Evolutionary conservation across 2,888 invertebrate genomes (phyloP), one percentile per base, ranked within the genome.

Genomic region (Drosophila neutralis): DNA sequence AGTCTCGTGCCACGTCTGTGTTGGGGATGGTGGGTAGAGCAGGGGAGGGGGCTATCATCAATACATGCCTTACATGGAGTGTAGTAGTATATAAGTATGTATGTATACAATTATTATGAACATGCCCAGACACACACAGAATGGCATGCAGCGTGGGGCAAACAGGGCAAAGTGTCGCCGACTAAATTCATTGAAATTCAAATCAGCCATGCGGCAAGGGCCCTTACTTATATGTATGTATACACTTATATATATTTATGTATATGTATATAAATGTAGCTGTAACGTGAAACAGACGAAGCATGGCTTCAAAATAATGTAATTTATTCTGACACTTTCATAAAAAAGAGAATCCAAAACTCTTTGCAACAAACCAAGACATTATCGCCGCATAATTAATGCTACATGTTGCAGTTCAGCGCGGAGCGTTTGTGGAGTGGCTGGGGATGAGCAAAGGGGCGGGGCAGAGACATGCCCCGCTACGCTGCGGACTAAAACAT

Each of bases 251-350:
- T 18, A 36, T 36, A 24, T 11, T 11, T 24, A 53, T 10, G 27
- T 21, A 11, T 24, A 52, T 7, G 21, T 24, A 24, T 24, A 21
- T 52, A 21, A n/a, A 27, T 35, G 38, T n/a, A 8, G 10, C 18
- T 36, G 40, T 51, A 53, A 7, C 10, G 18, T 59, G 71, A 67
- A 76, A 71, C 59, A 45, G 59, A 45, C 48, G 56, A 36, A 59
- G 45, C 48, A 54, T 35, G 83, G 73, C 70, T 79, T 76, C 72
- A 79, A 80, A 84, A 83, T 80, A 88, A 85, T 87, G 79, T 87
- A 89, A 90, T 90, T 78, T 87, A 90, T 89, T 89, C 82, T 81
- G 87, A 81, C 90, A 89, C 90, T 87, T 90, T 89, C 85, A 90
- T 89, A 87, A 89, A 90, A 33, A 52, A 8, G 21, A 70, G 76